Base-by-base conservation (phyloP, 2,888 invertebrate species). In the Campoletis raptor region DNA sequence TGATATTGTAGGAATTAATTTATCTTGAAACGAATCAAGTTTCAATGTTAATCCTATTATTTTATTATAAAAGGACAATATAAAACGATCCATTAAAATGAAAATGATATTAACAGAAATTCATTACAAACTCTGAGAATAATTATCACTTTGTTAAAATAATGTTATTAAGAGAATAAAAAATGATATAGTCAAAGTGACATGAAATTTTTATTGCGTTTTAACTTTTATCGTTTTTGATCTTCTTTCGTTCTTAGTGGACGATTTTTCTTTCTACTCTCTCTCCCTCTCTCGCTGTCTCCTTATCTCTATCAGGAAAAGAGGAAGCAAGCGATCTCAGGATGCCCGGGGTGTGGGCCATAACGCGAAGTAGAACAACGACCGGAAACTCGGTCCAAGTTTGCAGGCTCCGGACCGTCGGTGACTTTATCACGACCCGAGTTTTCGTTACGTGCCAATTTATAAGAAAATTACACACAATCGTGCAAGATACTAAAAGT, bases 361-460 rank as follows among this genome's bases (percentile, higher is more conserved):
- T 69, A 76, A 83, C 78, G 81, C 87, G 90, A 93, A 93, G 91
- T 93, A 86, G 93, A 93, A 91, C 93, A 93, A 93, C 91, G 93
- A 93, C 93, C 93, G 90, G 87, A 80, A 85, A 90, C 89, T 88
- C 88, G 88, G 90, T 90, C 89, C 90, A 90, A 92, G 90, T 90
- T 90, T 88, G 90, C 88, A 89, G 92, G 92, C 92, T 92, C 92
- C 92, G 85, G 88, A 90, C 89, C 91, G 92, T 91, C 93, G 92
- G 91, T 89, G 90, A 90, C 91, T 91, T 73, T 74, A 79, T 82
- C 69, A 42, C 52, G 48, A 82, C 48, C 70, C 79, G n/a, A 61
- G 70, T 52, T 79, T 74, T 74, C 61, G 64, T 67, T 18, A 4
- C 24, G 36, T 54, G 66, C 83, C 66, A 79, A 67, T 79, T 73